A percentile compares a stretch with the other conserved stretches of the same genome.
Evolutionary conservation across 1,140 invertebrate genomes (phyloP).

Genomic region (Triops cancriformis): DNA sequence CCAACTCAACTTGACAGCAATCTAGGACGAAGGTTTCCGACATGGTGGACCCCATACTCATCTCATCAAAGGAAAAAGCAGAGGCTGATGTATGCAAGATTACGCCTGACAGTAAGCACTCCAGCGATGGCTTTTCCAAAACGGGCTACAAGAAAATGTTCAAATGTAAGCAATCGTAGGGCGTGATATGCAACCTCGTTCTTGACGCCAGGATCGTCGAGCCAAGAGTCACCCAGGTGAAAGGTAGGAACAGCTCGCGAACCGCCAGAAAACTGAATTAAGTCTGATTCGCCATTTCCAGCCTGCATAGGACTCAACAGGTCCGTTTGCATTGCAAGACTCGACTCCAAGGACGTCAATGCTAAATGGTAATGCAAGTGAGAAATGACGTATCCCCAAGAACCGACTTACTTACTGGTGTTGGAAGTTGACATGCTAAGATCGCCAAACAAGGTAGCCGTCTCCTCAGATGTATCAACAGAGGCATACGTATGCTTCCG

Average conservation of each 20-base stretch:
- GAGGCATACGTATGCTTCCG: constrained; percentile 40
- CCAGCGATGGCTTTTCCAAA: background rate
- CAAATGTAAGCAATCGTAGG: background rate
- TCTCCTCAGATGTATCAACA: constrained; percentile 14
- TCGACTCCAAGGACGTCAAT: background rate
- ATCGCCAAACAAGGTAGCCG: background rate
- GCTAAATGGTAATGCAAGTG: background rate
- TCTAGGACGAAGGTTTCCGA: background rate
- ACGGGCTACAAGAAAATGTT: background rate
- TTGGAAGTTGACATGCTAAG: background rate
- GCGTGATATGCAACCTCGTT: background rate
- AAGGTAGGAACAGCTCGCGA: background rate
- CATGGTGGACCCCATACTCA: background rate
- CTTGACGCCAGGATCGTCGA: background rate
- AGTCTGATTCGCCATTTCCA: background rate
- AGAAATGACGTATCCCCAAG: background rate
- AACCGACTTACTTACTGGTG: background rate
- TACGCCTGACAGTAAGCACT: background rate
- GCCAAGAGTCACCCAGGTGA: background rate
- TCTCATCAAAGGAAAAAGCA: background rate
- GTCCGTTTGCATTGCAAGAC: background rate
- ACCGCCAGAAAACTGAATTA: background rate
- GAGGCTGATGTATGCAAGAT: background rate
- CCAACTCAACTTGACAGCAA: background rate
- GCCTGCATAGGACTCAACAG: background rate